A percentile compares a stretch with the other conserved stretches of the same genome.
Conservation (phyloP, 1,140 invertebrate genomes). For the Drosophila gunungcola region DNA sequence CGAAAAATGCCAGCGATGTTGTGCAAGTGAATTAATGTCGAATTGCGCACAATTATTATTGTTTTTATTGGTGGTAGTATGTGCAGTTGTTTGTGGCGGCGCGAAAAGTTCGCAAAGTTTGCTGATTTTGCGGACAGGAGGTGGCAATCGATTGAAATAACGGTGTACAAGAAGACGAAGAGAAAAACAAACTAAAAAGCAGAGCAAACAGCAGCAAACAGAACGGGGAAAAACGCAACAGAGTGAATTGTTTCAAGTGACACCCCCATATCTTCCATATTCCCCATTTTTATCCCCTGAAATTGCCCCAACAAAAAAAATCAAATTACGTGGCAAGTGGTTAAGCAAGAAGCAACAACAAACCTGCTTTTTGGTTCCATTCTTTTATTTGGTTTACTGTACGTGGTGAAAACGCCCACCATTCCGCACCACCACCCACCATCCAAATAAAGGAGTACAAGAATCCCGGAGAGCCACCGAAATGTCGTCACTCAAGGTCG, state of each 20-base stretch:
- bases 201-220: slow-evolving; percentile 13
- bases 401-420: slow-evolving; percentile 14
- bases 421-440: slow-evolving; percentile 29
- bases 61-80: slow-evolving; percentile 49
- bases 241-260: slow-evolving; percentile 32
- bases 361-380: slow-evolving; percentile 18
- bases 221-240: slow-evolving; percentile 37
- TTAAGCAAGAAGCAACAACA: slow-evolving; percentile 30
- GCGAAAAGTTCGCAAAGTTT: slow-evolving; percentile 49
- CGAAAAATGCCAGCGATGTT: slow-evolving; percentile 18
- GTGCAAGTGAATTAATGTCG: slow-evolving; percentile 65
- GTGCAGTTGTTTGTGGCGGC: slow-evolving; percentile 55
- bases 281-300: not conserved
- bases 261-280: not conserved
- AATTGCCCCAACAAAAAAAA: slow-evolving; percentile 11
- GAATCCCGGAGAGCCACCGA: slow-evolving; percentile 51
- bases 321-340: slow-evolving; percentile 50
- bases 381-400: slow-evolving; percentile 44
- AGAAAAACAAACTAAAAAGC: slow-evolving; percentile 72
- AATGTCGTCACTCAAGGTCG: slow-evolving; percentile 89
- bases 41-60: slow-evolving; percentile 63
- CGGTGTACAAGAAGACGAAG: slow-evolving; percentile 64
- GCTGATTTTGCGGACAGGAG: slow-evolving; percentile 38
- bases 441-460: slow-evolving; percentile 43
- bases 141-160: slow-evolving; percentile 33